Evolutionary conservation across 2,888 invertebrate genomes (phyloP).

Genomic region (Platycheirus rosarum): DNA sequence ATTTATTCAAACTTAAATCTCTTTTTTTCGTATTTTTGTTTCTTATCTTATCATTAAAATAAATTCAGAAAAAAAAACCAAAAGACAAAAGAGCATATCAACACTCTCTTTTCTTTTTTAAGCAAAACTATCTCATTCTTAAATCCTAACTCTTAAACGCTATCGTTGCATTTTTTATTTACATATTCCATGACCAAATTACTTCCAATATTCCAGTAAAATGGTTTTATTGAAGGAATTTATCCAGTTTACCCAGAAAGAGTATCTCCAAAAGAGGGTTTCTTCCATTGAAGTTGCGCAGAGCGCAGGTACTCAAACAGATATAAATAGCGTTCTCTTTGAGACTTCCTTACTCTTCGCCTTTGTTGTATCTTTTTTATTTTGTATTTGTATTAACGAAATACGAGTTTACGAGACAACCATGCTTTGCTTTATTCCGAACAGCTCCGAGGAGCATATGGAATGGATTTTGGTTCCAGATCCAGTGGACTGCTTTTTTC

Average conservation of each 20-base stretch:
- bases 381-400: no score
- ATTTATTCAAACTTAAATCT: no score
- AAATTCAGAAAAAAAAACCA: no score
- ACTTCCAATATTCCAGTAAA: conserved; percentile 46
- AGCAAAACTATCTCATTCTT: no score
- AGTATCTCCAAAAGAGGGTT: conserved; percentile 27
- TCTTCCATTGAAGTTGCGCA: conserved; percentile 40
- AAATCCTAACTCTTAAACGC: no score
- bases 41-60: no score
- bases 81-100: no score
- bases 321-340: conserved; percentile 16
- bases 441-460: conserved; percentile 22
- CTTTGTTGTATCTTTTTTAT: background rate
- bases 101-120: no score
- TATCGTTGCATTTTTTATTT: background rate
- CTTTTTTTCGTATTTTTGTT: no score
- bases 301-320: no score
- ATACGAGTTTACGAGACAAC: background rate
- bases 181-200: background rate
- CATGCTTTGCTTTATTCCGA: conserved; percentile 30
- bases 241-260: conserved; percentile 18
- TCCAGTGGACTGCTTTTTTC: conserved; percentile 50
- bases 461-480: conserved; percentile 51
- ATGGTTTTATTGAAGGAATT: background rate
- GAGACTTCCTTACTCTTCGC: conserved; percentile 6